Base-by-base conservation (phyloP, 1,140 invertebrate genomes). In the Rhizoglyphus robini region DNA sequence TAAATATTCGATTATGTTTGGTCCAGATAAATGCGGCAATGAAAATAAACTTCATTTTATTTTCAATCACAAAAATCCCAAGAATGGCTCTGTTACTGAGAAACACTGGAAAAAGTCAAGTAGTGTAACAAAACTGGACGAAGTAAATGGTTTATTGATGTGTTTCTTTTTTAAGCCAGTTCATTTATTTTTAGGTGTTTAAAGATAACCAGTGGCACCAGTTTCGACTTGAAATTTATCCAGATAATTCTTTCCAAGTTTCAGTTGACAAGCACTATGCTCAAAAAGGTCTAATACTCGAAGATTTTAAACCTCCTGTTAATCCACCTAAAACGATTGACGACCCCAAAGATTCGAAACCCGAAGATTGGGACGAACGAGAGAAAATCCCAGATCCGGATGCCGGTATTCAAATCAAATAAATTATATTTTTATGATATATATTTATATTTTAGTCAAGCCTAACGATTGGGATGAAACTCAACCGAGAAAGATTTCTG, bases 1-100 rank as follows among this genome's bases (percentile, higher is more conserved):
- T 11, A 88, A 92, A 0, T 98, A 96, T 76, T 90, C 90, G 1
- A 92, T 98, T 71, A 99, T 99, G 96, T 99, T 99, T 80, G 96
- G 95, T 1, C 96, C 96, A 11, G 96, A 99, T 79, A 99, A 98
- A 77, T 99, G 96, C 80, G 95, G 95, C 64, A 90, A 86, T 73
- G 90, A 95, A 76, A 83, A 88, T 71, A 96, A 97, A 83, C 78
- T 96, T 59, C 96, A 98, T 77, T 98, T 99, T 75, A 99, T 99
- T 75, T 94, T 99, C 78, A 83, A 88, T 54, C 92, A 97, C 76
- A 87, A 86, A 76, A 97, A 98, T 79, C 94, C 94, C 18, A 81
- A 86, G 69, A 98, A 93, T 74, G 90, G 88, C 46, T 83, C 83
- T 18, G 80, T 89, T 69, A 85, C 88, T 71, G 90, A 94, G 73